phyloP scores from a whole-genome alignment of 2,113 vertebrate species.

The Nyctereutes procyonoides region DNA sequence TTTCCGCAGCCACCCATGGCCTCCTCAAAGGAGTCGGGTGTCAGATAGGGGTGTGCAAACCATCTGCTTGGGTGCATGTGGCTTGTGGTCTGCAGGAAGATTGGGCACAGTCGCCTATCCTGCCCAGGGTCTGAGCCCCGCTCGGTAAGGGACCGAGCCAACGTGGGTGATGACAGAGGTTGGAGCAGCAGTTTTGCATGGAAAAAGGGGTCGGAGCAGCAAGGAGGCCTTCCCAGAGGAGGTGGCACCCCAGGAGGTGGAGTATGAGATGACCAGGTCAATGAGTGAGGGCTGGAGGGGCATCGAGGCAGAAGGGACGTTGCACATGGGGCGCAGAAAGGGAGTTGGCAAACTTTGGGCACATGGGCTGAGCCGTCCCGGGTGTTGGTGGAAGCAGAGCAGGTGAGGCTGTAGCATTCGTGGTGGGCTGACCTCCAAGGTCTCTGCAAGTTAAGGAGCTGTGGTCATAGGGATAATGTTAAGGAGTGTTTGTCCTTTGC shows the following conservation, averaged over 20 bases:
- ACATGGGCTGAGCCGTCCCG: rapidly evolving
- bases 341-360: rapidly evolving
- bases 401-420: rapidly evolving
- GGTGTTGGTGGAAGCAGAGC: too few species aligned
- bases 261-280: neutral
- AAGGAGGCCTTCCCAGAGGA: neutral
- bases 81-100: neutral
- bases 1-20: rapidly evolving
- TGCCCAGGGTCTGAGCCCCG: neutral
- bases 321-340: rapidly evolving
- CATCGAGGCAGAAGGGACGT: neutral
- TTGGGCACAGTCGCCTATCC: neutral
- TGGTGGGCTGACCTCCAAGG: neutral
- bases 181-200: neutral
- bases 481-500: neutral
- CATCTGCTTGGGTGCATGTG: rapidly evolving
- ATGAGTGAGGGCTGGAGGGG: neutral
- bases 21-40: neutral
- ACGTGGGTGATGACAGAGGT: neutral
- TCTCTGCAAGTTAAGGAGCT: neutral
- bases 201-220: neutral
- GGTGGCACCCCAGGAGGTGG: neutral
- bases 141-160: rapidly evolving
- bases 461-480: rapidly evolving
- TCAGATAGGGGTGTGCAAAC: neutral